Conservation (phyloP, 2,888 invertebrate species). For the Andrena fulva region DNA sequence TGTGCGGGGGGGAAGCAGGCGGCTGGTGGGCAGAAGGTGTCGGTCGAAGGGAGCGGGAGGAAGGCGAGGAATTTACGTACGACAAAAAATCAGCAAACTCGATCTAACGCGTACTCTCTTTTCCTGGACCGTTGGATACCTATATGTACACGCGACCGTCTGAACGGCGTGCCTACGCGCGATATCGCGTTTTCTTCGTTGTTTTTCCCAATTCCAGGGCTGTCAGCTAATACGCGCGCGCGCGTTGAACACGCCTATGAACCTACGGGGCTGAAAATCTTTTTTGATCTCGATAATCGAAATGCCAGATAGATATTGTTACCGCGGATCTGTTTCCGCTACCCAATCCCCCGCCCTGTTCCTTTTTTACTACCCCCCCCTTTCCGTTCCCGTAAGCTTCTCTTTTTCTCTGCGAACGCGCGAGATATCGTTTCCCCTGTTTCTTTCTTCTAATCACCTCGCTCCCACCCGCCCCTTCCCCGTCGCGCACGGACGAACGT, state of each 20-base stretch:
- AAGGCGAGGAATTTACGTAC: slow-evolving; percentile 68
- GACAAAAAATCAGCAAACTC: slow-evolving; percentile 71
- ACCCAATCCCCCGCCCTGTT: slow-evolving; percentile 12
- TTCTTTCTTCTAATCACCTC: too few species aligned
- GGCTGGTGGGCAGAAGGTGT: slow-evolving; percentile 20
- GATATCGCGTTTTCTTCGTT: slow-evolving; percentile 18
- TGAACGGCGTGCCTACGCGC: background rate
- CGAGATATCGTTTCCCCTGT: slow-evolving; percentile 1
- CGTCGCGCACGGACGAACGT: slow-evolving; percentile 12
- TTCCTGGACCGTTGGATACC: slow-evolving; percentile 45
- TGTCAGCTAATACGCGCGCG: slow-evolving; percentile 54
- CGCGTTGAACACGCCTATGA: slow-evolving; percentile 2
- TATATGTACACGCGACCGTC: slow-evolving; percentile 31
- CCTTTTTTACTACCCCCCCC: slow-evolving; percentile 11
- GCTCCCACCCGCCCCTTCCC: background rate
- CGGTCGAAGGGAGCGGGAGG: slow-evolving; percentile 38
- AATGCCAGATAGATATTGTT: slow-evolving; percentile 41
- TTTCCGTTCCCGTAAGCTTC: slow-evolving; percentile 15
- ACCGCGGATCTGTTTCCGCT: slow-evolving; percentile 21
- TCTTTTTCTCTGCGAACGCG: background rate
- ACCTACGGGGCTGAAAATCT: slow-evolving; percentile 37
- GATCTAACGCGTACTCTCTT: slow-evolving; percentile 63
- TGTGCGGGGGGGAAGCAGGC: slow-evolving; percentile 13
- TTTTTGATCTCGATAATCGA: slow-evolving; percentile 55
- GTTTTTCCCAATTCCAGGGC: slow-evolving; percentile 61